Percentiles rank a stretch among this genome's conserved stretches.
Conservation (phyloP, 2,888 invertebrate genomes). For the Aporophyla lueneburgensis region DNA sequence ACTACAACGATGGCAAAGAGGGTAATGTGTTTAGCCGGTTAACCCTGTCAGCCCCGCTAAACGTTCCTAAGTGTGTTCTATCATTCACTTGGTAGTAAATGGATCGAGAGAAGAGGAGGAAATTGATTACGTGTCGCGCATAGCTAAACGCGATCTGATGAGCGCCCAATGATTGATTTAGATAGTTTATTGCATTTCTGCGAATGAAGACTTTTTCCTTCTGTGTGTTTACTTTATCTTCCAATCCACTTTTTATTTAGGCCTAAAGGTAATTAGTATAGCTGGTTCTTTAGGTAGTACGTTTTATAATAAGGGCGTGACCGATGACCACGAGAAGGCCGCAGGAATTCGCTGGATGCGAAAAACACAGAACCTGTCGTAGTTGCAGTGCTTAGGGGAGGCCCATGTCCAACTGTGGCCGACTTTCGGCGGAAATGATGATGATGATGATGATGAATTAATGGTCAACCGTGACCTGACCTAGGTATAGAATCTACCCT, state of each 20-base stretch:
- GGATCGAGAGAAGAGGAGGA: constrained; percentile 32
- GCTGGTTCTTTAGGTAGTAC: constrained; percentile 1
- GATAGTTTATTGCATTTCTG: constrained; percentile 43
- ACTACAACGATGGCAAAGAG: background rate
- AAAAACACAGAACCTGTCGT: too few species aligned
- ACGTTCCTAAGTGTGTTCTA: constrained; percentile 23
- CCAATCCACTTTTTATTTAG: constrained; percentile 15
- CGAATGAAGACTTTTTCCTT: constrained; percentile 20
- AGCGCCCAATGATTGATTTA: constrained; percentile 41
- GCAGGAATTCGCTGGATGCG: too few species aligned
- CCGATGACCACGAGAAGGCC: too few species aligned
- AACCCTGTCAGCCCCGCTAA: constrained; percentile 14
- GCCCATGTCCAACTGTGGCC: too few species aligned
- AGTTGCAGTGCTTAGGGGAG: too few species aligned
- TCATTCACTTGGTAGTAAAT: constrained; percentile 37
- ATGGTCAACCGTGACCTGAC: background rate
- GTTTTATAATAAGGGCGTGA: background rate
- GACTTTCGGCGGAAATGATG: too few species aligned
- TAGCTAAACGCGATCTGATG: constrained; percentile 46
- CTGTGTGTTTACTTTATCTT: constrained; percentile 3
- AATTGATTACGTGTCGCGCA: constrained; percentile 60
- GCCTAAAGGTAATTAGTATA: background rate
- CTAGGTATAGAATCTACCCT: background rate
- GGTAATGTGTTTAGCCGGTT: constrained; percentile 23
- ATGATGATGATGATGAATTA: too few species aligned